Evolutionary conservation across 2,797 vertebrate genomes (phyloP).

Genomic region (Bradypodion ventrale): DNA sequence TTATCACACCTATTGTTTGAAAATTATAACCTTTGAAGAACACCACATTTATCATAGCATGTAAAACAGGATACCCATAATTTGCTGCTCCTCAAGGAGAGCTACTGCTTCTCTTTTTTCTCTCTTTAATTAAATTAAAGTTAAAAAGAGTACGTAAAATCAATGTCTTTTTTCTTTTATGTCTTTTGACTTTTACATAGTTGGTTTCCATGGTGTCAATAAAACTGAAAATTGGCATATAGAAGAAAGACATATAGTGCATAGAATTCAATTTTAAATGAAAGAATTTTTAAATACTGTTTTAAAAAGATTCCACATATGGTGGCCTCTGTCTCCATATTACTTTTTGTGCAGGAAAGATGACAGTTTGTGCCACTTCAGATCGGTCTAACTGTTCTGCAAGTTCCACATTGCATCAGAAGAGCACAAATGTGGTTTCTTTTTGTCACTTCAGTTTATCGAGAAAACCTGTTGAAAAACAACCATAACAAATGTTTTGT

Average conservation of each 20-base stretch:
- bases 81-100: constrained; percentile 21
- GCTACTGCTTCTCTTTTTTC: neutral
- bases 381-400: too few species aligned
- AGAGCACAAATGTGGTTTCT: too few species aligned
- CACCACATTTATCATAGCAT: constrained; percentile 22
- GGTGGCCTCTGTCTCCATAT: neutral
- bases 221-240: constrained; percentile 24
- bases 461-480: too few species aligned
- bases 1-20: constrained; percentile 18
- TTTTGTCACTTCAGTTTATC: too few species aligned
- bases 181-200: constrained; percentile 21
- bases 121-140: constrained; percentile 29
- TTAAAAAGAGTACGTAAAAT: constrained; percentile 32
- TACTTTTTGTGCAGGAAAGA: too few species aligned
- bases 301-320: constrained; percentile 16
- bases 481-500: too few species aligned
- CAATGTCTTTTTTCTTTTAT: constrained; percentile 26
- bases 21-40: constrained; percentile 35
- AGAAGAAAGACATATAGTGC: constrained; percentile 2
- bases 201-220: constrained; percentile 24
- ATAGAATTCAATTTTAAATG: constrained; percentile 18
- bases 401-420: too few species aligned
- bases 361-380: too few species aligned
- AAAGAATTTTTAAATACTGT: neutral
- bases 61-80: constrained; percentile 24